Percentiles rank a stretch among this genome's conserved stretches.
Conservation (phyloP, 2,888 invertebrate species). For the Andrena trimmerana region DNA sequence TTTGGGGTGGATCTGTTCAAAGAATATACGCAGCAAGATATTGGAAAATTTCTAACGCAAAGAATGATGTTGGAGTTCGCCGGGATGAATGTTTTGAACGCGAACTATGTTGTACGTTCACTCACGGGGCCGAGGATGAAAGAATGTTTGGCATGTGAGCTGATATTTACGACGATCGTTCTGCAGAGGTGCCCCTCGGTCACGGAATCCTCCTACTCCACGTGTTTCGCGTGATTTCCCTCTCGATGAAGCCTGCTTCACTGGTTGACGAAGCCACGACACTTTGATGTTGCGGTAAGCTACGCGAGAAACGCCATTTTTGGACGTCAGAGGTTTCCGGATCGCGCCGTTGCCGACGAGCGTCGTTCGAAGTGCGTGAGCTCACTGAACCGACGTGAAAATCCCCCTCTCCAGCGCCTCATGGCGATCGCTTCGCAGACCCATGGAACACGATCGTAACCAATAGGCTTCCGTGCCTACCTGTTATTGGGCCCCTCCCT, state of each 20-base stretch:
- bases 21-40: neutral
- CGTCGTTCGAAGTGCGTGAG: conserved; percentile 78
- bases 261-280: conserved; percentile 16
- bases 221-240: conserved; percentile 18
- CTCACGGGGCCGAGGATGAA: conserved; percentile 35
- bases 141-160: conserved; percentile 54
- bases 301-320: conserved; percentile 81
- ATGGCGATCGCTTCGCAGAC: conserved; percentile 62
- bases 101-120: conserved; percentile 16
- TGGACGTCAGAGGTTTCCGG: conserved; percentile 72
- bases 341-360: conserved; percentile 69
- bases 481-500: conserved; percentile 13
- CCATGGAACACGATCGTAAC: conserved; percentile 62
- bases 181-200: conserved; percentile 26
- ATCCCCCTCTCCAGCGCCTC: conserved; percentile 58
- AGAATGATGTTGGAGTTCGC: neutral
- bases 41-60: neutral
- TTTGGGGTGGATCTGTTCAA: conserved; percentile 50
- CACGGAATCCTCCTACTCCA: conserved; percentile 15
- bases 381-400: conserved; percentile 76
- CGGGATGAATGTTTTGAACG: neutral
- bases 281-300: conserved; percentile 45
- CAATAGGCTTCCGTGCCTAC: conserved; percentile 41
- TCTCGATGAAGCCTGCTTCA: conserved; percentile 12
- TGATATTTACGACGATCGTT: conserved; percentile 65